These are phyloP conservation scores for Lasius fuliginosus DNA, from an alignment of 2,888 invertebrate genomes.

Conservation along the genomic window DNA sequence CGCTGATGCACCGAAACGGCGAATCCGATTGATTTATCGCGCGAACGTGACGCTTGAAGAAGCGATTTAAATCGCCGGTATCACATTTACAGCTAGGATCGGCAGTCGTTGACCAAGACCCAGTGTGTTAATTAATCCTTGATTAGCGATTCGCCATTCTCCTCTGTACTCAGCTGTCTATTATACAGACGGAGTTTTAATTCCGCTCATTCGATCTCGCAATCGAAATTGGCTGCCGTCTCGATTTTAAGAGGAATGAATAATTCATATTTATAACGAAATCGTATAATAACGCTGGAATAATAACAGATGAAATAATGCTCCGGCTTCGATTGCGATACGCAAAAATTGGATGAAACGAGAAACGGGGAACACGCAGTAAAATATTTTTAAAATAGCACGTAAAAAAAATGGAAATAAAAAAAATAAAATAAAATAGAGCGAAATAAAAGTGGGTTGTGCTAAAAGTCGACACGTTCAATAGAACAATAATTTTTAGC, in stretches of 20 bases:
- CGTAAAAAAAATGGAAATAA: neutral
- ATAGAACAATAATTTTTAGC: no score
- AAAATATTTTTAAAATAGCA: neutral
- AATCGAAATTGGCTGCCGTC: neutral
- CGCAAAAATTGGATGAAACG: neutral
- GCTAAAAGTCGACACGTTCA: neutral
- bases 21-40: slow-evolving; percentile 40
- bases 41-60: slow-evolving; percentile 36
- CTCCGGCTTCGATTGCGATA: neutral
- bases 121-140: slow-evolving; percentile 7
- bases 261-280: slow-evolving; percentile 1
- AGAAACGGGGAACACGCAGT: neutral
- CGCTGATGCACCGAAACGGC: slow-evolving; percentile 2
- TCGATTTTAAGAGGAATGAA: neutral
- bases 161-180: neutral
- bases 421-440: neutral
- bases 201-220: neutral
- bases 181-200: slow-evolving; percentile 9
- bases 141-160: slow-evolving; percentile 20
- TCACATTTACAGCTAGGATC: slow-evolving; percentile 27
- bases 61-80: slow-evolving; percentile 23
- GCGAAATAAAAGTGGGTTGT: neutral
- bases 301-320: neutral
- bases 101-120: neutral
- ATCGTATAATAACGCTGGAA: neutral